phyloP scores from a whole-genome alignment of 2,113 vertebrate genomes.

The Lota lota region DNA sequence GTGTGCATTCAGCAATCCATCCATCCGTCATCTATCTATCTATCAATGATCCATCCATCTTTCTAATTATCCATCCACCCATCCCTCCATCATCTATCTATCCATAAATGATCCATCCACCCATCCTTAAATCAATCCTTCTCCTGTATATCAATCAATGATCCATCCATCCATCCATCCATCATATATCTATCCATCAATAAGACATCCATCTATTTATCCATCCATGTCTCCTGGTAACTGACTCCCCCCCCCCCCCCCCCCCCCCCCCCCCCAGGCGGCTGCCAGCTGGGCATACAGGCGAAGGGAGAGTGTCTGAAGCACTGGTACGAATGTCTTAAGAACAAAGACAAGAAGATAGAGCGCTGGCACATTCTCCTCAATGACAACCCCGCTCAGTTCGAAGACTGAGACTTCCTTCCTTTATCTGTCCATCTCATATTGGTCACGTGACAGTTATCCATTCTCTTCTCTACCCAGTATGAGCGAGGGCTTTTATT shows the following conservation, averaged over 20 bases:
- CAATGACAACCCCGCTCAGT: constrained; percentile 78
- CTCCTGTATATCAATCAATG: no score
- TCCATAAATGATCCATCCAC: not conserved
- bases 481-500: constrained; percentile 12
- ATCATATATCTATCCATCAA: no score
- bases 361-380: constrained; percentile 95
- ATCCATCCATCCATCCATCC: no score
- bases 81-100: no score
- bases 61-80: accelerated
- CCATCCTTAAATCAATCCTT: not conserved
- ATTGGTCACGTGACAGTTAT: no score
- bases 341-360: constrained; percentile 97
- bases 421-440: constrained; percentile 3
- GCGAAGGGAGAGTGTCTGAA: constrained; percentile 94
- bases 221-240: not conserved
- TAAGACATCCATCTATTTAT: not conserved
- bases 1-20: no score
- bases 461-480: not conserved
- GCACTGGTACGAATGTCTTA: constrained; percentile 97
- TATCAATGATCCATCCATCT: no score
- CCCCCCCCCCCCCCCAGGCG: constrained; percentile 50
- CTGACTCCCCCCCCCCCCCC: not conserved
- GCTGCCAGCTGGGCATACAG: constrained; percentile 91
- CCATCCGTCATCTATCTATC: no score
- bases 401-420: constrained; percentile 52